Evolutionary conservation across 2,797 vertebrate species (phyloP), one percentile per base, ranked within the genome.

Genomic region (Lerista edwardsae): DNA sequence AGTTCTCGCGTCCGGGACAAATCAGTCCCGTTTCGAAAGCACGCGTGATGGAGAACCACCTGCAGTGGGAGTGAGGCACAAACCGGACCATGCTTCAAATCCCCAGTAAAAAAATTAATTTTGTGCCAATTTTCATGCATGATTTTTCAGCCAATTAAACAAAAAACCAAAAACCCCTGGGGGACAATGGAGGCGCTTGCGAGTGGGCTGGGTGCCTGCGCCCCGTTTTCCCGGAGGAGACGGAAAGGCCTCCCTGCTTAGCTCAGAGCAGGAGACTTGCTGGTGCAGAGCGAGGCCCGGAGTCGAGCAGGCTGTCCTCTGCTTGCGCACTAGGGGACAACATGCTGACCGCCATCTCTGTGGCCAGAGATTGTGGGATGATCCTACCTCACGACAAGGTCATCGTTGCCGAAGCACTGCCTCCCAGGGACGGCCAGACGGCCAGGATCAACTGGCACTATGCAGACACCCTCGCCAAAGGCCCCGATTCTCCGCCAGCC

Each of bases 361-460:
- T 99, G 95, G 99, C 98, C 86, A 96, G 99, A 94, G 98, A 99
- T 95, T 99, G 98, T 94, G 97, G 98, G 85, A 99, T 99, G 99
- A 98, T 99, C 94, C 97, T 97, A 90, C 97, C 98, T 87, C 96
- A 97, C 86, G 98, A 99, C 94, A 97, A 96, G 81, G 97, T 99
- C 89, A 99, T 99, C 91, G 97, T 99, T 92, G 98, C 98, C 31
- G 98, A 99, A 90, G 98, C 98, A 73, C 93, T 98, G 86, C 96
- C 97, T 90, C 98, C 99, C 47, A 98, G 97, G 91, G 98, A 99
- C 25, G 98, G 98, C 79, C 98, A 97, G 89, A 93, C 97, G 1
- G 99, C 99, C 91, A 98, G 97, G 91, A 99, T 99, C 93, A 97
- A 96, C 87, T 99, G 99, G 99, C 98, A 97, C 95, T 99, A 99